These are phyloP conservation scores for Laothoe populi DNA, from an alignment of 2,888 invertebrate species.

Conservation along the genomic window DNA sequence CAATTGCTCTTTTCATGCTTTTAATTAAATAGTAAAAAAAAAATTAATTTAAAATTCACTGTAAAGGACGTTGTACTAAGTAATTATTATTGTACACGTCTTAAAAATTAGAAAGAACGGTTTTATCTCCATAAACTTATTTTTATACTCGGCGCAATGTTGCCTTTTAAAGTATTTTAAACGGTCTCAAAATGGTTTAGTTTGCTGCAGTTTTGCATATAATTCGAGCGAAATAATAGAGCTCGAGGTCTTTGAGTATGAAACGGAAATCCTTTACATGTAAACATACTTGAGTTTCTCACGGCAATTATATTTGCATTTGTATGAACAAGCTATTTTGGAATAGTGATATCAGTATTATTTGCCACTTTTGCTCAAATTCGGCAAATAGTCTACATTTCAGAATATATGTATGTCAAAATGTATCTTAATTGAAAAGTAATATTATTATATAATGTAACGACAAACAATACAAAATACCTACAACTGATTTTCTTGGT, in stretches of 20 bases:
- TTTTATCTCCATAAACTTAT: conserved; percentile 20
- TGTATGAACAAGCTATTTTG: conserved; percentile 37
- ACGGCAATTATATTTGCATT: conserved; percentile 44
- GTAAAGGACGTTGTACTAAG: background rate
- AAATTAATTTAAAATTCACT: background rate
- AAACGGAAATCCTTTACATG: conserved; percentile 55
- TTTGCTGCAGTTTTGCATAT: conserved; percentile 54
- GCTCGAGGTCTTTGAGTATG: conserved; percentile 47
- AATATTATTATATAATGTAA: too few species aligned
- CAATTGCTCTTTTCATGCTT: too few species aligned
- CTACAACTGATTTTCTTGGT: too few species aligned
- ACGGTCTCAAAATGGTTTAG: conserved; percentile 49
- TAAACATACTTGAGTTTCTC: conserved; percentile 46
- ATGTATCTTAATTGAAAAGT: too few species aligned
- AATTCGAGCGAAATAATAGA: conserved; percentile 60
- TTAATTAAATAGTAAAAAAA: background rate
- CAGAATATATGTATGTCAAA: too few species aligned
- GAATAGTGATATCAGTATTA: conserved; percentile 34
- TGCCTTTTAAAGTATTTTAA: conserved; percentile 45
- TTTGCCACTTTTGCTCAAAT: conserved; percentile 15
- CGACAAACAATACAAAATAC: too few species aligned
- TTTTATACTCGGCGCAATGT: conserved; percentile 9
- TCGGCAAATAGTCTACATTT: background rate
- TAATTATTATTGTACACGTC: background rate
- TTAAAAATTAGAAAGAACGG: conserved; percentile 4